These are phyloP conservation scores for Macquaria australasica DNA, from an alignment of 2,113 vertebrate genomes.

Conservation along the genomic window DNA sequence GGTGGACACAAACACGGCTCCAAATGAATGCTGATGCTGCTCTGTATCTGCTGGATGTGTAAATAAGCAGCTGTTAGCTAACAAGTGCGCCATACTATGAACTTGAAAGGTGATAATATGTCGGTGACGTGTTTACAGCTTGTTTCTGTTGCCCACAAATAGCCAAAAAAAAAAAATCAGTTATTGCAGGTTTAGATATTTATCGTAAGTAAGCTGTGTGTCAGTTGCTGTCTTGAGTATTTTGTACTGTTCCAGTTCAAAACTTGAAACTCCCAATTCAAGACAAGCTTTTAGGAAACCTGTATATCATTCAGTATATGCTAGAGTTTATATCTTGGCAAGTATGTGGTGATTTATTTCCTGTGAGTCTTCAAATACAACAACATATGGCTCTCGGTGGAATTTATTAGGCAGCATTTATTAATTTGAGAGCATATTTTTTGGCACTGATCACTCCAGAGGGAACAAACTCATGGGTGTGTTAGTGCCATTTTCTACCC, in stretches of 20 bases:
- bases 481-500: not conserved
- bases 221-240: not conserved
- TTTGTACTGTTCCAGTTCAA: not conserved
- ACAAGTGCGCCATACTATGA: too few relatives aligned
- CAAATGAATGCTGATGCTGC: not conserved
- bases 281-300: not conserved
- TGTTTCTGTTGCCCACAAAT: not conserved
- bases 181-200: not conserved
- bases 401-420: not conserved
- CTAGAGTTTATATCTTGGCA: not conserved
- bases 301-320: not conserved
- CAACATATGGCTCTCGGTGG: not conserved
- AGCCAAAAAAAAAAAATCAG: not conserved
- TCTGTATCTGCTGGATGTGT: not conserved
- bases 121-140: not conserved
- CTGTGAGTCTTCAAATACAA: not conserved
- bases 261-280: too few relatives aligned
- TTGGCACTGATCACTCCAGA: not conserved
- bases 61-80: not conserved
- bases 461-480: not conserved
- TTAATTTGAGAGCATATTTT: not conserved
- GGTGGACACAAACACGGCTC: not conserved
- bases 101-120: not conserved
- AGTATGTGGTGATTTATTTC: constrained; percentile 3
- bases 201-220: not conserved